Evolutionary conservation across 2,113 vertebrate species (phyloP).

Genomic region (Alligator sinensis): DNA sequence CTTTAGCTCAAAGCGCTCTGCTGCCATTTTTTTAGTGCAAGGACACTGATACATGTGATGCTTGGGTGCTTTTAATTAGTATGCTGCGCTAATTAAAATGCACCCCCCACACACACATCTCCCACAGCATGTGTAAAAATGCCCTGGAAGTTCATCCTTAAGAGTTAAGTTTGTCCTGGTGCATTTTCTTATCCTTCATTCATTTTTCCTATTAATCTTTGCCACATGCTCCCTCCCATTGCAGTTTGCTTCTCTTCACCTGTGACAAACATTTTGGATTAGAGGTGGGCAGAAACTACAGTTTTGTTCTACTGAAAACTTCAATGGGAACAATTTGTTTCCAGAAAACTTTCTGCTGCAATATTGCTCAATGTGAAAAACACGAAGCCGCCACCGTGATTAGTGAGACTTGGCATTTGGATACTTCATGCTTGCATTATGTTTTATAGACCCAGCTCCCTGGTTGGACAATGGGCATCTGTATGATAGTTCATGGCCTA

Average conservation of each 20-base stretch:
- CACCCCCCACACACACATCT: too few species aligned
- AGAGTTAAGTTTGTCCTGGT: not conserved
- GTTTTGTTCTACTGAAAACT: not conserved
- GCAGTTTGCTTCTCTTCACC: not conserved
- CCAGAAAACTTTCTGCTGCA: not conserved
- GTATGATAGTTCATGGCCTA: not conserved
- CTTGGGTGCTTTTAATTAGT: too few species aligned
- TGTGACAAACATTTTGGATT: not conserved
- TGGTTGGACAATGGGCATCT: not conserved
- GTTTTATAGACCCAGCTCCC: not conserved
- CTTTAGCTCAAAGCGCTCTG: too few species aligned
- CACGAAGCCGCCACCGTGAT: not conserved
- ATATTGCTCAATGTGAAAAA: too few species aligned
- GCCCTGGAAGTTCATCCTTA: too few species aligned
- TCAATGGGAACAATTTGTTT: not conserved
- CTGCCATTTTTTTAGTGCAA: too few species aligned
- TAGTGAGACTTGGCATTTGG: not conserved
- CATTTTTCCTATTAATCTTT: not conserved
- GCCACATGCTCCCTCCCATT: not conserved
- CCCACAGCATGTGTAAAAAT: too few species aligned
- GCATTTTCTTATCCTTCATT: not conserved
- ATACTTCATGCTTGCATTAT: not conserved
- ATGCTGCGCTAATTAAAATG: too few species aligned
- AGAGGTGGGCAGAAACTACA: not conserved
- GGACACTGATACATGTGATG: too few species aligned